Percentiles rank a stretch among this genome's conserved stretches.
Evolutionary conservation across 1,140 invertebrate species (phyloP).

Genomic region (Sitophilus oryzae): DNA sequence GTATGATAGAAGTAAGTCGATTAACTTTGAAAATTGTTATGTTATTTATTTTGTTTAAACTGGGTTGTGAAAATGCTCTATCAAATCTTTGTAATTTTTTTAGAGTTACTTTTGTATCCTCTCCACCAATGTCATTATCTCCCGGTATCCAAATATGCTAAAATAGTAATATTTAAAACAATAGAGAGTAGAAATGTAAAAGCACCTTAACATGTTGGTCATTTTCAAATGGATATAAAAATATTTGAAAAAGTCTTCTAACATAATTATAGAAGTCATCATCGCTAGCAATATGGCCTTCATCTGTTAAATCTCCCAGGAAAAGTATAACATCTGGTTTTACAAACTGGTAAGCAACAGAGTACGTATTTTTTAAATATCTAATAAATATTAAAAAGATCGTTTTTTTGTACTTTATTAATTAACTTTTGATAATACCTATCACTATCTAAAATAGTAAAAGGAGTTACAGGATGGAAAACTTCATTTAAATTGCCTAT

Average conservation of each 20-base stretch:
- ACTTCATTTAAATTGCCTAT: constrained; percentile 69
- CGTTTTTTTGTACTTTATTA: no score
- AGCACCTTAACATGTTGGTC: constrained; percentile 9
- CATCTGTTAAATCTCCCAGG: constrained; percentile 88
- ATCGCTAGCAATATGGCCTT: constrained; percentile 71
- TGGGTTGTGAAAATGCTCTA: constrained; percentile 64
- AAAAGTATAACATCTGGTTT: constrained; percentile 82
- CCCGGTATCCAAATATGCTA: constrained; percentile 84
- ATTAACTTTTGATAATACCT: constrained; percentile 45
- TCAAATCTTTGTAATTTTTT: constrained; percentile 74
- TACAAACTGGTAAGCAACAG: constrained; percentile 61
- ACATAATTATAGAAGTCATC: constrained; percentile 66
- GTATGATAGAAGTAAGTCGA: constrained; percentile 52
- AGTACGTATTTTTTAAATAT: constrained; percentile 75
- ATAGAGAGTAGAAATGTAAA: not conserved
- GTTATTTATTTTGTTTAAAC: constrained; percentile 56
- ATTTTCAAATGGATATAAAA: constrained; percentile 50
- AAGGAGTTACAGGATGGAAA: constrained; percentile 48
- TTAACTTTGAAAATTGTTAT: constrained; percentile 63
- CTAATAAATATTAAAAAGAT: constrained; percentile 42
- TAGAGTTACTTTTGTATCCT: constrained; percentile 66
- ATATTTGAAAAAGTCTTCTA: constrained; percentile 64
- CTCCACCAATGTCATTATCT: constrained; percentile 93
- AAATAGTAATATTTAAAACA: constrained; percentile 30
- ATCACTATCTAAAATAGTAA: constrained; percentile 74